Conservation (phyloP, 1,140 invertebrate species). For the Paralvinella palmiformis region DNA sequence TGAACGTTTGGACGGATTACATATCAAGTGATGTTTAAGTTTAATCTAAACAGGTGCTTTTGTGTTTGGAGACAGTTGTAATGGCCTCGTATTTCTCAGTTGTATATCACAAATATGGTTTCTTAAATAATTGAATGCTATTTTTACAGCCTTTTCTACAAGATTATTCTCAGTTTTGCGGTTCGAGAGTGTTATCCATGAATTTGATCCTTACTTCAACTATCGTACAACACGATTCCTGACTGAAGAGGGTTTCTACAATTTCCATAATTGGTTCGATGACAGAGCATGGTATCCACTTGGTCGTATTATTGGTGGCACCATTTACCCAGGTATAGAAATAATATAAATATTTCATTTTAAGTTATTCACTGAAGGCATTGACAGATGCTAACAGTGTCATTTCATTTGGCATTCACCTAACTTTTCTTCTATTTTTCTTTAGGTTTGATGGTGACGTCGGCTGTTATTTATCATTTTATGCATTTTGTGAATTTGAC, state of each 20-base stretch:
- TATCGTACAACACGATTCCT: slow-evolving; percentile 93
- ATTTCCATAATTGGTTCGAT: slow-evolving; percentile 99
- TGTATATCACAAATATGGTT: not conserved
- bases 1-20: not conserved
- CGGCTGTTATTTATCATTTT: slow-evolving; percentile 81
- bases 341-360: too few relatives aligned
- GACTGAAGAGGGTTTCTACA: slow-evolving; percentile 93
- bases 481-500: slow-evolving; percentile 87
- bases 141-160: slow-evolving; percentile 77
- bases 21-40: not conserved
- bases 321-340: slow-evolving; percentile 91
- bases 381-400: too few relatives aligned
- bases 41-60: not conserved
- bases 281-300: slow-evolving; percentile 97
- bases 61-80: not conserved
- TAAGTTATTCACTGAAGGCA: too few relatives aligned
- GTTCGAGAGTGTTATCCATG: slow-evolving; percentile 97
- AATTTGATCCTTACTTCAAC: slow-evolving; percentile 99
- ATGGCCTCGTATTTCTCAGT: not conserved
- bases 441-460: slow-evolving; percentile 86
- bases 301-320: slow-evolving; percentile 87
- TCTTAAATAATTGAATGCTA: not conserved
- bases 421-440: too few relatives aligned
- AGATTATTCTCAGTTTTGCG: slow-evolving; percentile 91
- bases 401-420: not conserved